Conservation (phyloP, 2,797 vertebrate genomes). For the Lycodopsis pacificus region DNA sequence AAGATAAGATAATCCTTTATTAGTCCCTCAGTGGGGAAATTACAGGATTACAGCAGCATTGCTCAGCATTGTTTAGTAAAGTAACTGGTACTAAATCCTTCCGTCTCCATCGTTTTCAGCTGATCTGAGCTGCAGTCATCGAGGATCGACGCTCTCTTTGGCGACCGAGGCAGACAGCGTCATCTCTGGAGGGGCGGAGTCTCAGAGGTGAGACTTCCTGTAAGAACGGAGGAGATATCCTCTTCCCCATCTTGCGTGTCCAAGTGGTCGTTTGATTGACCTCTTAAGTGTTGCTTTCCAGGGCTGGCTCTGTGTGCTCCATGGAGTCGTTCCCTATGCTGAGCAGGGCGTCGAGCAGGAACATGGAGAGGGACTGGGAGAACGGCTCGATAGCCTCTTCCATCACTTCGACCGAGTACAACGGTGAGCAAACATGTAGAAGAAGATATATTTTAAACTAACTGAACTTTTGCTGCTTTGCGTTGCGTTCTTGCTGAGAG, state of each 20-base stretch:
- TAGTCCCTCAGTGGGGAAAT: no score
- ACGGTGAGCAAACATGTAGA: constrained; percentile 78
- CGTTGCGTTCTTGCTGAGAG: not conserved
- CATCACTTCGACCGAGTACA: constrained; percentile 95
- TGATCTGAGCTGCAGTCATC: constrained; percentile 90
- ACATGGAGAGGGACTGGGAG: constrained; percentile 97
- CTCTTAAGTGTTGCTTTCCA: constrained; percentile 37
- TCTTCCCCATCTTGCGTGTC: not conserved
- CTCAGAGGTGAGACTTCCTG: constrained; percentile 65
- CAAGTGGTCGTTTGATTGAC: not conserved
- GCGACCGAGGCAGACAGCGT: constrained; percentile 92
- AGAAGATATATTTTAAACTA: no score
- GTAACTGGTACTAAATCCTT: not conserved
- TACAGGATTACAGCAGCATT: no score
- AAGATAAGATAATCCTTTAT: no score
- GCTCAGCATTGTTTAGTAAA: constrained; percentile 5
- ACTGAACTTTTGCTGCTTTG: not conserved
- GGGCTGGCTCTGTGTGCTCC: constrained; percentile 84
- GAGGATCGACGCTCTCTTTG: constrained; percentile 95
- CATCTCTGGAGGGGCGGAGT: constrained; percentile 88
- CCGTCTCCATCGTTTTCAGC: constrained; percentile 76
- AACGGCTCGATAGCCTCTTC: constrained; percentile 96
- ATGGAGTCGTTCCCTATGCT: constrained; percentile 89
- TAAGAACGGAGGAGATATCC: not conserved
- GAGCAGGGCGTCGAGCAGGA: constrained; percentile 88